phyloP scores from a whole-genome alignment of 2,797 vertebrate species.

The Alauda arvensis region DNA sequence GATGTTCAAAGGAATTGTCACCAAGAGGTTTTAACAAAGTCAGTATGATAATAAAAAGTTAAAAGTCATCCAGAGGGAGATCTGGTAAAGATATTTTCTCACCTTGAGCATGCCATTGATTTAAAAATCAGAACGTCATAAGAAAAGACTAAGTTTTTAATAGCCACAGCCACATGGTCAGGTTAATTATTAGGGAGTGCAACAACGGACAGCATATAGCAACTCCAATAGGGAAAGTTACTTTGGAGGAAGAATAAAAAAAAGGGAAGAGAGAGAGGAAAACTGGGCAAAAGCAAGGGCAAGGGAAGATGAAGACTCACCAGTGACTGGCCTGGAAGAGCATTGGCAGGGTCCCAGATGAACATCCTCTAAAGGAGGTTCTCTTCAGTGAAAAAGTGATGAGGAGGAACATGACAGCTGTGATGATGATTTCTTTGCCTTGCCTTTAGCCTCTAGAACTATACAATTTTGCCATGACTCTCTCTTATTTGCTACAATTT shows the following conservation, averaged over 20 bases:
- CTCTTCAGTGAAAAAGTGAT: neutral
- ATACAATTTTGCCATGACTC: neutral
- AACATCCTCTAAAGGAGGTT: neutral
- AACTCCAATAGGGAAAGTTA: neutral
- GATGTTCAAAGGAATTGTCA: neutral
- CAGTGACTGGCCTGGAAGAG: neutral
- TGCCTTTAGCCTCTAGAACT: neutral
- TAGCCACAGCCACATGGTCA: neutral
- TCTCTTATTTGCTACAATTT: neutral
- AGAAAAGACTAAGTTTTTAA: neutral
- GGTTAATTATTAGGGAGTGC: neutral
- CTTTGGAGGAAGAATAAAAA: neutral
- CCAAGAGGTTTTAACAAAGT: neutral
- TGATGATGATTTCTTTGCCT: neutral
- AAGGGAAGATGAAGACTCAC: neutral
- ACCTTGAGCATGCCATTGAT: neutral
- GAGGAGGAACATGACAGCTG: neutral
- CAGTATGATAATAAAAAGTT: neutral
- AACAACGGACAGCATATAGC: neutral
- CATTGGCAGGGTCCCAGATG: fast-evolving
- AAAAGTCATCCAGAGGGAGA: neutral
- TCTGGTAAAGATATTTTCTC: neutral
- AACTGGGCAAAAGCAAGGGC: fast-evolving
- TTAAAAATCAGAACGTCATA: neutral
- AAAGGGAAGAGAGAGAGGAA: neutral